Evolutionary conservation across 2,113 vertebrate genomes (phyloP), one percentile per base, ranked within the genome.

Genomic region (Pelobates fuscus): DNA sequence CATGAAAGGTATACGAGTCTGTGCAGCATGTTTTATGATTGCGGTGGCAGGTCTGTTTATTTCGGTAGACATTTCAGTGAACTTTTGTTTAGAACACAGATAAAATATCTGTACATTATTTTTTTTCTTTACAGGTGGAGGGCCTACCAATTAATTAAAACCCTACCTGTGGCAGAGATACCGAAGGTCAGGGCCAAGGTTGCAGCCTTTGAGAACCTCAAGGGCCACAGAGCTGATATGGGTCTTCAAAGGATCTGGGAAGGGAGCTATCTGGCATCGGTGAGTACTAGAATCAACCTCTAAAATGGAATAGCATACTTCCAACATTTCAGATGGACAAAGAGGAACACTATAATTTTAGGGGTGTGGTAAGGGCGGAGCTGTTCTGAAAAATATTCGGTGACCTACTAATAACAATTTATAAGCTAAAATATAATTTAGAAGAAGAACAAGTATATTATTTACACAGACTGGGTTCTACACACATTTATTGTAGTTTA

Each of bases 111-210:
- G n/a, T n/a, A n/a, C n/a, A n/a, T n/a, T n/a, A n/a, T 37, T 37
- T 37, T 37, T 25, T 60, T 37, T 70, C 70, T 5, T 1, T 68
- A 18, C 61, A 99, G 97, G 83, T 99, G 97, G 97, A 93, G 95
- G 92, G 97, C 95, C 0, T 89, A 90, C 61, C 93, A 90, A 0
- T 88, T 97, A 25, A 97, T 99, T 89, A 95, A 93, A 84, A 90
- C 84, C 49, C 86, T 99, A 37, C 92, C 95, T 52, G 88, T 94
- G 4, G 92, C 95, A 27, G 92, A 94, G 70, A 81, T 92, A 14
- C 91, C 95, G 24, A 94, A 96, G 73, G 90, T 98, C 83, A 93
- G 91, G 84, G 95, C 95, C 63, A 99, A 99, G 87, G 96, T 98
- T 0, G 93, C 96, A 46, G 86, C 94, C 72, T 81, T 98, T 86